Conservation (phyloP, 2,113 vertebrate genomes). For the Delphinus delphis region DNA sequence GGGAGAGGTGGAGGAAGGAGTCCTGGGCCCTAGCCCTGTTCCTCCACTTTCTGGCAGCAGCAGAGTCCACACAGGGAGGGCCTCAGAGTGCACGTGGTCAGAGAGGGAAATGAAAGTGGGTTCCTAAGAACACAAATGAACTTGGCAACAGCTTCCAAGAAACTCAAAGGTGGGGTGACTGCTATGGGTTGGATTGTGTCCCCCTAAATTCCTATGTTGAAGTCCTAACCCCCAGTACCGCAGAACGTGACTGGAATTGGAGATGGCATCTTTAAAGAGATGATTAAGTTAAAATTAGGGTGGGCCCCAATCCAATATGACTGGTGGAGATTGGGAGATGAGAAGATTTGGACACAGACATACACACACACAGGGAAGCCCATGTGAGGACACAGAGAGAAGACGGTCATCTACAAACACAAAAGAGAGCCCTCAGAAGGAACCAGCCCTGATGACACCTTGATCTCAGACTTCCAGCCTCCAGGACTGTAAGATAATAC, state of each 20-base stretch:
- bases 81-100: too few species aligned
- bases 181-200: rapidly evolving
- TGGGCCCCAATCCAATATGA: neutral
- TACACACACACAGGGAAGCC: rapidly evolving
- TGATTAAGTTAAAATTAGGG: neutral
- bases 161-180: neutral
- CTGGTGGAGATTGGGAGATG: neutral
- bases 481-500: neutral
- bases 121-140: neutral
- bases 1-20: neutral
- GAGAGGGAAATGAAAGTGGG: neutral
- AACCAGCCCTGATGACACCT: neutral
- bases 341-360: too few species aligned
- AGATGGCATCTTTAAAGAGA: neutral
- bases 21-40: too few species aligned
- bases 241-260: neutral
- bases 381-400: neutral
- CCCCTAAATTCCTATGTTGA: neutral
- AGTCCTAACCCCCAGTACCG: neutral
- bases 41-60: neutral
- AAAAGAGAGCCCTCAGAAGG: neutral
- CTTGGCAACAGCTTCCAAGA: neutral
- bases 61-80: neutral
- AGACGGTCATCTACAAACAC: rapidly evolving
- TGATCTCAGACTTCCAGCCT: neutral